Percentiles rank a stretch among this genome's conserved stretches.
phyloP scores from a whole-genome alignment of 2,113 vertebrate species.

The Emberiza fucata region DNA sequence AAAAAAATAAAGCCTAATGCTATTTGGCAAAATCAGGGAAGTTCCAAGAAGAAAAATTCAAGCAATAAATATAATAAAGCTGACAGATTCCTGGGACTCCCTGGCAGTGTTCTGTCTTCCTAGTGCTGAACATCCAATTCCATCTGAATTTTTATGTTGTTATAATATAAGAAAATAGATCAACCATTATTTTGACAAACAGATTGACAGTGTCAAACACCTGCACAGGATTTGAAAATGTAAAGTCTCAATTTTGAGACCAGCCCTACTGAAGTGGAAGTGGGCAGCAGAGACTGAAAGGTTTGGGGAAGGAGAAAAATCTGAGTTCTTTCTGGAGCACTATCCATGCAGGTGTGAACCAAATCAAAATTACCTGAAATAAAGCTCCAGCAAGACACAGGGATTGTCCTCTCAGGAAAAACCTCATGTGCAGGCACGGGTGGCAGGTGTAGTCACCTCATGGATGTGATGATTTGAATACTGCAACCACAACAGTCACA shows the following conservation, averaged over 20 bases:
- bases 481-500: neutral
- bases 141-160: neutral
- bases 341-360: neutral
- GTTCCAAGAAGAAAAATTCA: neutral
- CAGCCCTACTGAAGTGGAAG: neutral
- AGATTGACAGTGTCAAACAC: neutral
- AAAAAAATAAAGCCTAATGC: neutral
- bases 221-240: neutral
- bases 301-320: neutral
- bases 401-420: neutral
- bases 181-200: neutral
- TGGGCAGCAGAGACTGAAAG: neutral
- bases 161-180: neutral
- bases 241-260: neutral
- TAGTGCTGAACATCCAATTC: neutral
- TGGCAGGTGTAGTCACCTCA: neutral
- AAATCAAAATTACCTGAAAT: neutral
- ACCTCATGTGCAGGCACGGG: fast-evolving
- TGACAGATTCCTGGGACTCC: neutral
- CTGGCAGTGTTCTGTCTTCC: neutral
- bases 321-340: fast-evolving
- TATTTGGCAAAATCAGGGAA: neutral
- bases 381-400: neutral
- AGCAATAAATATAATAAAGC: neutral
- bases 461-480: neutral